A percentile compares a stretch with the other conserved stretches of the same genome.
These are phyloP conservation scores for Physella acuta DNA, from an alignment of 1,140 invertebrate species.

Conservation along the genomic window DNA sequence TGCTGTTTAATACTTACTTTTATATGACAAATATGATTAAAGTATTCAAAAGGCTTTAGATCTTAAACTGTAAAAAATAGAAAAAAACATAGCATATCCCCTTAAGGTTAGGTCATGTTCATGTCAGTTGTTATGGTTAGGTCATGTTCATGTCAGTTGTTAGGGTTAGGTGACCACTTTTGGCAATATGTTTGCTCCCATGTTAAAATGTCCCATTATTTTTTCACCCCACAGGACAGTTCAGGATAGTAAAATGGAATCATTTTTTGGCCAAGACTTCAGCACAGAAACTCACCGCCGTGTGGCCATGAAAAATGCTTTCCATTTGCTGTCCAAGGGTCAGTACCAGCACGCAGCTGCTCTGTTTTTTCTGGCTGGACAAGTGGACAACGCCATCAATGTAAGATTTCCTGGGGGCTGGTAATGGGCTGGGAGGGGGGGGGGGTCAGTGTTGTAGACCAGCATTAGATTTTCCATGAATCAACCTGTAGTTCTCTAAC, in stretches of 20 bases:
- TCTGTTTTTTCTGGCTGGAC: slow-evolving; percentile 90
- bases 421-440: too few relatives aligned
- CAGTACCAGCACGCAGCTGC: slow-evolving; percentile 77
- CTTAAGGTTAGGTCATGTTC: too few relatives aligned
- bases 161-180: not conserved
- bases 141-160: not conserved
- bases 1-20: too few relatives aligned
- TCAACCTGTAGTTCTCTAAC: too few relatives aligned
- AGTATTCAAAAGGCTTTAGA: too few relatives aligned
- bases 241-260: slow-evolving; percentile 86
- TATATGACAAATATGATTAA: too few relatives aligned
- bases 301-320: slow-evolving; percentile 96
- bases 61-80: too few relatives aligned
- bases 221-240: slow-evolving; percentile 62
- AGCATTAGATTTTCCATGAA: too few relatives aligned
- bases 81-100: too few relatives aligned
- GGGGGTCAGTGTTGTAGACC: too few relatives aligned
- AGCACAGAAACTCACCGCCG: slow-evolving; percentile 90
- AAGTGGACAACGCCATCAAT: slow-evolving; percentile 92
- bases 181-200: not conserved
- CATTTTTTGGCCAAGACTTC: slow-evolving; percentile 96
- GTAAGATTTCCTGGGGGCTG: slow-evolving; percentile 65
- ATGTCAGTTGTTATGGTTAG: too few relatives aligned
- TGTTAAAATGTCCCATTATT: too few relatives aligned
- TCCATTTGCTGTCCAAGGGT: slow-evolving; percentile 91